These are phyloP conservation scores for Periplaneta americana DNA, from an alignment of 1,140 invertebrate genomes.

Conservation along the genomic window DNA sequence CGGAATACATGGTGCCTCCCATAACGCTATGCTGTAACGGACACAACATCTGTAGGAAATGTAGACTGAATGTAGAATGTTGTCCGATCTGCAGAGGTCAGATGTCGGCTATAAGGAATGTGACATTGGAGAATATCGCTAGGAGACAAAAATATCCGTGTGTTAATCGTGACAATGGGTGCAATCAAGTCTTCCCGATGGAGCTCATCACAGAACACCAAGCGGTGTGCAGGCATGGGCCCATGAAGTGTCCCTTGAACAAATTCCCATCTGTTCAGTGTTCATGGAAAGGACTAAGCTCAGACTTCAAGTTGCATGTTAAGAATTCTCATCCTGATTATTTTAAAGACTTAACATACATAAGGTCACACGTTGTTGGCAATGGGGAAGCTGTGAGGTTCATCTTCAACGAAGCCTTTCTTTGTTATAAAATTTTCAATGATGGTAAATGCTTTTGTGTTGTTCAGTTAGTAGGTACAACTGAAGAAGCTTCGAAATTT, in stretches of 20 bases:
- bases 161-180: conserved; percentile 36
- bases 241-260: background rate
- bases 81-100: conserved; percentile 70
- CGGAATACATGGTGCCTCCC: conserved; percentile 68
- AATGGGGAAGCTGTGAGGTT: background rate
- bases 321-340: background rate
- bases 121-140: conserved; percentile 60
- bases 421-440: background rate
- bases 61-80: conserved; percentile 54
- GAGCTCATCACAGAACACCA: background rate
- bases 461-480: background rate
- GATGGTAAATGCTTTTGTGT: background rate
- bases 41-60: conserved; percentile 67
- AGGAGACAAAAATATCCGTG: conserved; percentile 31
- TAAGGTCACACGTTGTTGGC: background rate
- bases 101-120: conserved; percentile 64
- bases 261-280: background rate
- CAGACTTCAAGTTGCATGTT: background rate
- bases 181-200: conserved; percentile 21
- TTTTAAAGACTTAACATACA: background rate
- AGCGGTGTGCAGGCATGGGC: background rate
- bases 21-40: conserved; percentile 69
- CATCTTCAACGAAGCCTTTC: background rate
- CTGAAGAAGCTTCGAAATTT: background rate
- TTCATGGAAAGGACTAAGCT: background rate